Evolutionary conservation across 1,140 invertebrate species (phyloP).

Genomic region (Diachasmimorpha longicaudata): DNA sequence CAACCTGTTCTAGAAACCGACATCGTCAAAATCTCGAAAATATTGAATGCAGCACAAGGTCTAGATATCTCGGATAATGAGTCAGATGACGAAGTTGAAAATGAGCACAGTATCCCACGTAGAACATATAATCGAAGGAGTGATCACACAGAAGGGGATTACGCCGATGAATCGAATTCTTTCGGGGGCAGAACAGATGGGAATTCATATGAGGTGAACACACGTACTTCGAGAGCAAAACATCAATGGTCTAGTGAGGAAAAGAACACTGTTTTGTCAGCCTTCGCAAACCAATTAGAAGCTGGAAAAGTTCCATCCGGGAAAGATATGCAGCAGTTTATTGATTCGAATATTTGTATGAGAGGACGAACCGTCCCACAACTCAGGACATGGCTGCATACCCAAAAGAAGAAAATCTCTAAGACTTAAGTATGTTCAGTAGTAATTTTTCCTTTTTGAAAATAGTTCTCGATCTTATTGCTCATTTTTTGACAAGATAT

Average conservation of each 20-base stretch:
- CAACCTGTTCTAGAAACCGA: neutral
- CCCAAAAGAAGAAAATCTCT: no score
- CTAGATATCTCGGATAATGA: neutral
- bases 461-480: no score
- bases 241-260: neutral
- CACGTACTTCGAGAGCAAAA: no score
- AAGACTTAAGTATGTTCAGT: no score
- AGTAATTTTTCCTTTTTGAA: no score
- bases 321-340: neutral
- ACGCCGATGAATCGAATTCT: neutral
- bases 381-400: neutral
- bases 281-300: neutral
- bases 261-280: neutral
- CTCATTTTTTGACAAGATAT: no score
- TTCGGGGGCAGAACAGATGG: neutral
- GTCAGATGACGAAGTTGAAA: neutral
- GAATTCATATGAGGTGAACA: no score
- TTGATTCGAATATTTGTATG: neutral
- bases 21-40: neutral
- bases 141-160: no score
- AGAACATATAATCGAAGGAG: no score
- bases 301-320: neutral
- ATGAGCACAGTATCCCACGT: no score
- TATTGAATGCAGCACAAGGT: neutral
- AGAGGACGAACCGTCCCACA: neutral